Evolutionary conservation across 1,140 invertebrate genomes (phyloP), one percentile per base, ranked within the genome.

Genomic region (Ceratosolen fusciceps): DNA sequence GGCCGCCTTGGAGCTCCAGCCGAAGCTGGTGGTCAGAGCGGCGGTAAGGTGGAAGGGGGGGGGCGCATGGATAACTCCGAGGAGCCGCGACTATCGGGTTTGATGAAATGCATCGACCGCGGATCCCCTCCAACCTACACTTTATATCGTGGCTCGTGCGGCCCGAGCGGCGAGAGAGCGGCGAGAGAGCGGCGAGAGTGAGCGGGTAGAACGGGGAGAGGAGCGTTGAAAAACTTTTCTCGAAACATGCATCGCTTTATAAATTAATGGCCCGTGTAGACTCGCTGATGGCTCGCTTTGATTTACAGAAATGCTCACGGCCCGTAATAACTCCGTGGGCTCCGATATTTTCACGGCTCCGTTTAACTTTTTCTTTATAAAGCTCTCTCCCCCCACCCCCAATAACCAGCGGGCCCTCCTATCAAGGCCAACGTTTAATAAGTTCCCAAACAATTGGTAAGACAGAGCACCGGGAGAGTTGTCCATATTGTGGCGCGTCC

Each of bases 81-180:
- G 31, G 21, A 24, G n/a, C n/a, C n/a, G n/a, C n/a, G 34, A 34
- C 58, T 34, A 62, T 34, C 37, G 43, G 43, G 67, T 47, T 5
- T 70, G 58, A 71, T 67, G 73, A 77, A 71, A 60, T 73, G 56
- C 26, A 70, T 76, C 71, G 77, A n/a, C 75, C 71, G 29, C 49
- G 3, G 49, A 73, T 31, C 83, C 16, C 26, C 58, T 62, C 58
- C 34, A 4, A 14, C 21, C 29, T 34, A 10, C 26, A 7, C 26
- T 12, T 26, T 62, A 31, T 19, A 14, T 34, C 34, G 58, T 34
- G 34, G 29, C 34, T 62, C 82, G 80, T 79, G 83, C 82, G 49
- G 29, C 39, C 12, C 39, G 39, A n/a, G n/a, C n/a, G n/a, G n/a
- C n/a, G n/a, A n/a, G n/a, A n/a, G n/a, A n/a, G n/a, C n/a, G n/a